Conservation (phyloP, 2,797 vertebrate species). For the Loris lydekkerianus region DNA sequence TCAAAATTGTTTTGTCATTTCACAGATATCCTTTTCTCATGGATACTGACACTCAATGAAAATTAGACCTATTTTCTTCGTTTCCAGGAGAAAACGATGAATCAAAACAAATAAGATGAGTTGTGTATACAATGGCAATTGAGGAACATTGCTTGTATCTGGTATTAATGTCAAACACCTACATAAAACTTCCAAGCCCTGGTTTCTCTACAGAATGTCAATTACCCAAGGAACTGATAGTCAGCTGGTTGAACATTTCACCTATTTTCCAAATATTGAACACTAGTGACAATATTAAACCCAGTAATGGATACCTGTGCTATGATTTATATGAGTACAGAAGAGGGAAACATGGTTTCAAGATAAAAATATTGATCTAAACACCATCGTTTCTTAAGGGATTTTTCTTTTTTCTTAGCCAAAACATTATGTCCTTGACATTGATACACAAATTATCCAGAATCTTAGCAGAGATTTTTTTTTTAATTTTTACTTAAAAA, state of each 20-base stretch:
- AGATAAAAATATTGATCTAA: slow-evolving; percentile 21
- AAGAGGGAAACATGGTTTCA: background rate
- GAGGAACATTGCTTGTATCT: background rate
- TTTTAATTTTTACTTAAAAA: background rate
- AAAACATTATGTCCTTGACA: background rate
- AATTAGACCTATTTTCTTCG: background rate
- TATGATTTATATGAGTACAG: background rate
- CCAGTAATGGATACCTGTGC: background rate
- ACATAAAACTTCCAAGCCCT: background rate
- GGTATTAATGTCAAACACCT: background rate
- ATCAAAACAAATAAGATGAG: slow-evolving; percentile 1
- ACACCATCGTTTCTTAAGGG: background rate
- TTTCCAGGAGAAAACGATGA: background rate
- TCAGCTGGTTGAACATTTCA: background rate
- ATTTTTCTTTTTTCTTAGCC: background rate
- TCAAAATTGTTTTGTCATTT: background rate
- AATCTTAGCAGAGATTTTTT: background rate
- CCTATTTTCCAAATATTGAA: slow-evolving; percentile 15
- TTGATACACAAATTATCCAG: background rate
- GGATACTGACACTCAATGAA: background rate
- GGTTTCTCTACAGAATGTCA: background rate
- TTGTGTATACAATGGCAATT: background rate
- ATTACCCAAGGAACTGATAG: background rate
- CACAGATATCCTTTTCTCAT: background rate
- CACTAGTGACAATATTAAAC: background rate